These are phyloP conservation scores for Strigamia transsilvanica DNA, from an alignment of 2,888 invertebrate genomes.

Conservation along the genomic window DNA sequence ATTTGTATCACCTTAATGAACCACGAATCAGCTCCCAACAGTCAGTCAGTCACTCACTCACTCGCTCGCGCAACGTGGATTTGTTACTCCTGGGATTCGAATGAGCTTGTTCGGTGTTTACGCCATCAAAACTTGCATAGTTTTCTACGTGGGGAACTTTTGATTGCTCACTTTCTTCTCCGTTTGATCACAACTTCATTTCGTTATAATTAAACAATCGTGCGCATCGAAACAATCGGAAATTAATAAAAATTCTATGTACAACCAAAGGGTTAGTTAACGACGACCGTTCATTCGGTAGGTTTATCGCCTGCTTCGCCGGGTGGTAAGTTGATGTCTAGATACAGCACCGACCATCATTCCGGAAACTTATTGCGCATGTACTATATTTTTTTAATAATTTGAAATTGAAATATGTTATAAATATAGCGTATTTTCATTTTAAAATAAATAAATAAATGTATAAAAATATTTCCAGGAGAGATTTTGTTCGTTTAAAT, in stretches of 20 bases:
- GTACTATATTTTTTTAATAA: not conserved
- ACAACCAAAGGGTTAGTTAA: slow-evolving; percentile 10
- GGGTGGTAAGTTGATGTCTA: not conserved
- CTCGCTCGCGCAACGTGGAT: not conserved
- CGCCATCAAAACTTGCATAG: not conserved
- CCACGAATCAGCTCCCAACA: slow-evolving; percentile 18
- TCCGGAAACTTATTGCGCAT: not conserved
- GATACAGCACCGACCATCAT: not conserved
- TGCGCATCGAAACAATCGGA: not conserved
- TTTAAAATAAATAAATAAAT: too few relatives aligned
- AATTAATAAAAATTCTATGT: not conserved
- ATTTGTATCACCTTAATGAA: slow-evolving; percentile 12
- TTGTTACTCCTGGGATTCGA: slow-evolving; percentile 11
- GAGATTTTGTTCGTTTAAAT: too few relatives aligned
- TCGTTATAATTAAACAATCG: not conserved
- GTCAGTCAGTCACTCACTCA: too few relatives aligned
- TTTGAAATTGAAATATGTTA: not conserved
- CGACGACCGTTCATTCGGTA: not conserved
- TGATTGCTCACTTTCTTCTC: not conserved
- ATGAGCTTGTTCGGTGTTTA: slow-evolving; percentile 1
- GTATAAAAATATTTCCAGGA: too few relatives aligned
- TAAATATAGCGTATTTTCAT: too few relatives aligned
- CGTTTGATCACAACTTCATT: not conserved
- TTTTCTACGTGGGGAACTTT: not conserved
- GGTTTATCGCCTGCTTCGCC: slow-evolving; percentile 20